phyloP scores from a whole-genome alignment of 2,113 vertebrate genomes.

The Alectura lathami region DNA sequence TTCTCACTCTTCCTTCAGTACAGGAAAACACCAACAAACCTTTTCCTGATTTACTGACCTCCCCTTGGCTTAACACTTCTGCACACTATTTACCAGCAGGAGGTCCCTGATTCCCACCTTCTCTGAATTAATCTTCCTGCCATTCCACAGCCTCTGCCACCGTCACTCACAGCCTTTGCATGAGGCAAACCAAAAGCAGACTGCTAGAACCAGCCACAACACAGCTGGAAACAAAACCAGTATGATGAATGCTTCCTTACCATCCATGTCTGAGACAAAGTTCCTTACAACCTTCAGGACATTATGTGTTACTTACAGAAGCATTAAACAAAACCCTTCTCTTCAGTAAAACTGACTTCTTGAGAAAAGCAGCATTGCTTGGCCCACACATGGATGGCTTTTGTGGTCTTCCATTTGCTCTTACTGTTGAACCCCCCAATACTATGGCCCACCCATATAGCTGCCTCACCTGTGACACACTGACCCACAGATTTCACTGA shows the following conservation, averaged over 20 bases:
- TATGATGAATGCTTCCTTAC: not conserved
- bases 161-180: not conserved
- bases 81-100: not conserved
- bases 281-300: not conserved
- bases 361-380: not conserved
- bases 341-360: not conserved
- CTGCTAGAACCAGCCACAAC: not conserved
- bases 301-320: not conserved
- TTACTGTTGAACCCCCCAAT: not conserved
- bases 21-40: not conserved
- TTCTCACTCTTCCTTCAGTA: not conserved
- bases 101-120: not conserved
- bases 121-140: not conserved
- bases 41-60: not conserved
- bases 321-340: not conserved
- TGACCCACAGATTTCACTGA: not conserved
- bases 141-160: not conserved
- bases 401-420: not conserved
- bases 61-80: not conserved
- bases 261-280: not conserved
- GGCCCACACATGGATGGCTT: fast-evolving
- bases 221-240: not conserved
- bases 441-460: fast-evolving
- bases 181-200: not conserved
- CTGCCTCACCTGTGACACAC: not conserved